Evolutionary conservation across 2,888 invertebrate genomes (phyloP).

Genomic region (Leptopilina myrica): DNA sequence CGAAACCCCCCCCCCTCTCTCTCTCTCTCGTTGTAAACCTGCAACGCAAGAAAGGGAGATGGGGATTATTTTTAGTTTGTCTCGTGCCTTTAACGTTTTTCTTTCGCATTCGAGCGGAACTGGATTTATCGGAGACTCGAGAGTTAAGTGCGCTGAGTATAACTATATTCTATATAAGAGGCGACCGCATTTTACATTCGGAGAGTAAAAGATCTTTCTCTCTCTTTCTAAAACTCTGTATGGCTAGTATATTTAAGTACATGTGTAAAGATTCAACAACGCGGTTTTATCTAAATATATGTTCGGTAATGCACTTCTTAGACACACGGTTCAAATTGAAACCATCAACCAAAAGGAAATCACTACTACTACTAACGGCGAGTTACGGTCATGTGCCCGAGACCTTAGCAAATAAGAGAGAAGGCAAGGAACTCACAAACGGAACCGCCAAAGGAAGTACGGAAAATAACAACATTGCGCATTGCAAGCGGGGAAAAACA

Average conservation of each 20-base stretch:
- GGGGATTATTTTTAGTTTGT: slow-evolving; percentile 38
- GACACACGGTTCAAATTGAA: slow-evolving; percentile 21
- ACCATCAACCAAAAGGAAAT: slow-evolving; percentile 6
- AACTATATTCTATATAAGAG: slow-evolving; percentile 13
- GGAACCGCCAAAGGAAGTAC: too few species aligned
- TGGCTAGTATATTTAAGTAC: slow-evolving; percentile 31
- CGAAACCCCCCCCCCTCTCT: not conserved
- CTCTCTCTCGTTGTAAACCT: slow-evolving; percentile 21
- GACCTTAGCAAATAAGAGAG: too few species aligned
- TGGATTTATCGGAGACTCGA: slow-evolving; percentile 30
- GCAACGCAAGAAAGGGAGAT: slow-evolving; percentile 9
- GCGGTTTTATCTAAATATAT: slow-evolving; percentile 59
- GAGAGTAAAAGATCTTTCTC: slow-evolving; percentile 16
- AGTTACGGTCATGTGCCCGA: not conserved
- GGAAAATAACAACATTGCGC: too few species aligned
- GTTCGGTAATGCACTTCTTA: slow-evolving; percentile 37
- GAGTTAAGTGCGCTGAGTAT: not conserved
- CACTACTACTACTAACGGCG: not conserved
- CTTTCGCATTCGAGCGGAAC: slow-evolving; percentile 18
- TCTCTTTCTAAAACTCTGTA: not conserved
- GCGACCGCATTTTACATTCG: slow-evolving; percentile 15
- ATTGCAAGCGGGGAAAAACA: too few species aligned
- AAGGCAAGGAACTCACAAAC: too few species aligned
- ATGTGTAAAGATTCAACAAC: slow-evolving; percentile 47
- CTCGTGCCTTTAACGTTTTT: slow-evolving; percentile 35